Evolutionary conservation across 2,888 invertebrate genomes (phyloP).

Genomic region (Empis stercorea): DNA sequence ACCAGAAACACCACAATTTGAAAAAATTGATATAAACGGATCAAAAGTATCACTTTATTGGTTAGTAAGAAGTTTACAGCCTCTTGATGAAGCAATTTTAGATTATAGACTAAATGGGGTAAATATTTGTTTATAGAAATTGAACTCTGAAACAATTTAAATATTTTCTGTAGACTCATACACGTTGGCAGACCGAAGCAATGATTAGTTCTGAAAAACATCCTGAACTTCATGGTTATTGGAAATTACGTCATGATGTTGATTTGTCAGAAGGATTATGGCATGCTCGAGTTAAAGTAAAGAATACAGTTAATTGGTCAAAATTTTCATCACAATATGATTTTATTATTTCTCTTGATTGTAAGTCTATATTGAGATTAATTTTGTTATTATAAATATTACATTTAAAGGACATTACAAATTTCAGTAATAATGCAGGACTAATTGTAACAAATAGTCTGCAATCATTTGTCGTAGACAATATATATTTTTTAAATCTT

Average conservation of each 20-base stretch:
- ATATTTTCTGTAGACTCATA: not conserved
- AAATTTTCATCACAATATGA: constrained; percentile 26
- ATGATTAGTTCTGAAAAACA: constrained; percentile 26
- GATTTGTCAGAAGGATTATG: constrained; percentile 26
- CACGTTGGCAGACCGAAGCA: constrained; percentile 25
- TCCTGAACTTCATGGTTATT: constrained; percentile 22
- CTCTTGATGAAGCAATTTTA: constrained; percentile 29
- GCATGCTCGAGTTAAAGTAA: constrained; percentile 29
- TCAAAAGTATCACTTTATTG: constrained; percentile 26
- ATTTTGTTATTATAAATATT: too few species aligned
- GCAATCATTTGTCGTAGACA: too few species aligned
- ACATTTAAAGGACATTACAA: too few species aligned
- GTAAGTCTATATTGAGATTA: not conserved
- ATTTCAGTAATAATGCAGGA: too few species aligned
- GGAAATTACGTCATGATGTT: constrained; percentile 32
- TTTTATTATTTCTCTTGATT: constrained; percentile 18
- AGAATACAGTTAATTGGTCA: constrained; percentile 30
- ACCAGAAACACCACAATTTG: constrained; percentile 31
- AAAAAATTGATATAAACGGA: constrained; percentile 22
- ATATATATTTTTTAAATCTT: too few species aligned
- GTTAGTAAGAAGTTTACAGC: constrained; percentile 29
- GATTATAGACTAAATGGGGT: constrained; percentile 30
- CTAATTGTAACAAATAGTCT: too few species aligned
- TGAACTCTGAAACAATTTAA: not conserved
- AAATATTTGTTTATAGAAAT: constrained; percentile 10